These are phyloP conservation scores for Elachura formosa DNA, from an alignment of 2,113 vertebrate genomes.

Conservation along the genomic window DNA sequence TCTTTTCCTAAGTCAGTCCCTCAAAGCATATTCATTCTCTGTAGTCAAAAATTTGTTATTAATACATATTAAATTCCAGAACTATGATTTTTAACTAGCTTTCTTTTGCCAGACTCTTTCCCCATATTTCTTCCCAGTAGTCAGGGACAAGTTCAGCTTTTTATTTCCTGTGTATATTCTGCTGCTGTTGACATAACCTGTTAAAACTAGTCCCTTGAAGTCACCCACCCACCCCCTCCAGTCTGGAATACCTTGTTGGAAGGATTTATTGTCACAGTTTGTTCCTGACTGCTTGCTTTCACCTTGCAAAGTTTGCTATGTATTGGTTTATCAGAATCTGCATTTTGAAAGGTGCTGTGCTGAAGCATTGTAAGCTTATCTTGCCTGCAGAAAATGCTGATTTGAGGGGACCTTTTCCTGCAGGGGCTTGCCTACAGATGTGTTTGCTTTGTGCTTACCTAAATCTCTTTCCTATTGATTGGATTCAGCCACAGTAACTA, in stretches of 20 bases:
- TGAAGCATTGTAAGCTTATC: not conserved
- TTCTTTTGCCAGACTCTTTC: not conserved
- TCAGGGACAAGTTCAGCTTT: not conserved
- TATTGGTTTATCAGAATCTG: constrained; percentile 5
- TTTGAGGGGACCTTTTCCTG: not conserved
- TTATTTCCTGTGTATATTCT: not conserved
- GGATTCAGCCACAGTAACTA: not conserved
- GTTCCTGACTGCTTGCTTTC: constrained; percentile 8
- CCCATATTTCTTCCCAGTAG: not conserved
- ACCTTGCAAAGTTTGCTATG: not conserved
- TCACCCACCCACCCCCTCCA: not conserved
- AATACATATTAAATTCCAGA: not conserved
- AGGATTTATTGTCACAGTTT: constrained; percentile 49
- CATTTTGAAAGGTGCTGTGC: not conserved
- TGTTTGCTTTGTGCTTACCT: not conserved
- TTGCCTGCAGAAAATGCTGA: not conserved
- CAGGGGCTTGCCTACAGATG: not conserved
- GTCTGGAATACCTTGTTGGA: not conserved
- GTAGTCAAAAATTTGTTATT: not conserved
- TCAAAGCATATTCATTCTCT: not conserved
- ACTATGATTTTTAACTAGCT: not conserved
- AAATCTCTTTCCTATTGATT: constrained; percentile 7
- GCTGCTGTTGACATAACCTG: constrained; percentile 48
- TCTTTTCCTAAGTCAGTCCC: not conserved
- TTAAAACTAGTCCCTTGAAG: constrained; percentile 43